Base-by-base conservation (phyloP, 2,113 vertebrate genomes). In the Osmerus eperlanus region DNA sequence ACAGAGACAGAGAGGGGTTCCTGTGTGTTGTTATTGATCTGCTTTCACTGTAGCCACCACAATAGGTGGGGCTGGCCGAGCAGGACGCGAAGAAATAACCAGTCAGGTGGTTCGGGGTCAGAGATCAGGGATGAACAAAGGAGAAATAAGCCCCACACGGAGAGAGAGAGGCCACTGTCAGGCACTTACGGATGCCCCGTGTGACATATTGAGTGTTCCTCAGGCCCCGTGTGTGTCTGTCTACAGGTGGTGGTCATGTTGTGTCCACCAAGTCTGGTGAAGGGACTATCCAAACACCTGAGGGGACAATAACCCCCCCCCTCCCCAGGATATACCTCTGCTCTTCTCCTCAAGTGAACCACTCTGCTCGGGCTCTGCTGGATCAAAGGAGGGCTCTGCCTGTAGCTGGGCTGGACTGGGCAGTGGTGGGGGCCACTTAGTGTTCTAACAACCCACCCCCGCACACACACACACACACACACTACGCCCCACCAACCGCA, bases 101-200 rank as follows among this genome's bases (percentile, higher is more conserved):
- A 62, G 77, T 86, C 85, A 89, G 85, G 87, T 88, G 80, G 67
- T 81, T 65, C 67, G 32, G 73, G 83, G 81, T 86, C 80, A 83
- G 70, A 71, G 84, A 83, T 86, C 82, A 59, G 55, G 75, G 83
- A 79, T 86, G 71, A 87, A 89, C 88, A 91, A 91, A 91, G 87
- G 83, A 66, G 79, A 73, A 36, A 23, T 76, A 87, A 88, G 82
- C 77, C 78, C 5, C 41, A 47, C 41, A 47, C 1, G 7, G 41
- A 47, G 41, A 81, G 70, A 60, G n/a, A 71, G 76, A 82, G 71
- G 23, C 77, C 77, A 55, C 28, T 78, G 19, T 59, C 71, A 79
- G 19, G 54, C 21, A 73, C 52, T 72, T 28, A 41, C 70, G 60
- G 76, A 72, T 23, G 19, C 71, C 68, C 59, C 65, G 78, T 11